Percentiles rank a stretch among this genome's conserved stretches.
Conservation (phyloP, 2,888 invertebrate genomes). For the Tenthredo scrophulariae region DNA sequence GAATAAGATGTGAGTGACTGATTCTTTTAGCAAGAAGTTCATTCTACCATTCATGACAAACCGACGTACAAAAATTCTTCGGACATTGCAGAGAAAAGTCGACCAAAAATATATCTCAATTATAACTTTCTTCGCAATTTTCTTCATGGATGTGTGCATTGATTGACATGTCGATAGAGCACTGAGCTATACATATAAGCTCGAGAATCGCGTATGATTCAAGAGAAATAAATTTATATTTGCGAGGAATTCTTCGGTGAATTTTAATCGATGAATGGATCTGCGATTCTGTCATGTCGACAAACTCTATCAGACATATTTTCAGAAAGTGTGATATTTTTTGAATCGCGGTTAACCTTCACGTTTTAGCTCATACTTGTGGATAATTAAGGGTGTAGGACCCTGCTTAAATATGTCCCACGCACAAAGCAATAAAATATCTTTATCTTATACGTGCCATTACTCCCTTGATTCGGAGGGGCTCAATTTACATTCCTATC, state of each 20-base stretch:
- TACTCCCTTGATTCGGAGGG: slow-evolving; percentile 75
- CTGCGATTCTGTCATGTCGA: neutral
- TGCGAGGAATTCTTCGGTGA: neutral
- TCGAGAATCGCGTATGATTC: too few relatives aligned
- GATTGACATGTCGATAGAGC: neutral
- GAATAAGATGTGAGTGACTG: slow-evolving; percentile 18
- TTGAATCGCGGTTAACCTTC: neutral
- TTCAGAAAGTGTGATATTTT: neutral
- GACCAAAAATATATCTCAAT: neutral
- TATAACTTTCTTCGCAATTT: neutral
- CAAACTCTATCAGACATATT: too few relatives aligned
- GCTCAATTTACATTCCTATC: slow-evolving; percentile 77
- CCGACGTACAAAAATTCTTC: neutral
- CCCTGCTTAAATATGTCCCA: slow-evolving; percentile 74
- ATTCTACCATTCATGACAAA: neutral
- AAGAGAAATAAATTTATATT: too few relatives aligned
- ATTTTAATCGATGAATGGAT: neutral
- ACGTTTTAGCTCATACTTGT: neutral
- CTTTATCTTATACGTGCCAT: slow-evolving; percentile 77
- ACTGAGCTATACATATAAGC: too few relatives aligned
- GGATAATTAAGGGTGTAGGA: slow-evolving; percentile 53
- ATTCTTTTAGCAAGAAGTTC: slow-evolving; percentile 17
- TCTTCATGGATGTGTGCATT: neutral
- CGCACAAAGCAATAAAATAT: slow-evolving; percentile 75
- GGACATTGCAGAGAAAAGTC: neutral